phyloP scores from a whole-genome alignment of 1,140 invertebrate genomes.

The Globodera ellingtonae region DNA sequence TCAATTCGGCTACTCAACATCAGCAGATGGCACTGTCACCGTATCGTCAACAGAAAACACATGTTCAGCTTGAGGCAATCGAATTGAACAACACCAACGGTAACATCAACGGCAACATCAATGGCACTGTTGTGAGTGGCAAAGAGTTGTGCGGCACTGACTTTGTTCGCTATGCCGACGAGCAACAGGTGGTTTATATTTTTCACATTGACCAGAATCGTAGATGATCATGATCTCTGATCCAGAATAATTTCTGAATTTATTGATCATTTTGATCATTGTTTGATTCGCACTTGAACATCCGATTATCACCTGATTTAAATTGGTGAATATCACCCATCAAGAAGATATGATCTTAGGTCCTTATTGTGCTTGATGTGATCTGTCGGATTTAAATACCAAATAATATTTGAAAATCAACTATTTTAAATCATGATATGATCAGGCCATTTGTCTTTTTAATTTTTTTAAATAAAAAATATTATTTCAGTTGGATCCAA shows the following conservation, averaged over 20 bases:
- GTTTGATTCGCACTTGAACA: no score
- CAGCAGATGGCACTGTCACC: slow-evolving; percentile 8
- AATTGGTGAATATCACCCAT: no score
- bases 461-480: background rate
- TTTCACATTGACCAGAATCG: background rate
- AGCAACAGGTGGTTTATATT: slow-evolving; percentile 1
- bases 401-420: no score
- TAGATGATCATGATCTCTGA: no score
- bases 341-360: no score
- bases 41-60: background rate
- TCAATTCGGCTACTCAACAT: background rate
- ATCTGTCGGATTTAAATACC: no score
- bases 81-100: slow-evolving; percentile 9
- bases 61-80: background rate
- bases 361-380: no score
- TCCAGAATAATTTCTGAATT: no score
- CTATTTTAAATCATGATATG: no score
- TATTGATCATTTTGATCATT: no score
- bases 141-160: slow-evolving; percentile 6
- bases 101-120: background rate
- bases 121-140: background rate
- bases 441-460: no score
- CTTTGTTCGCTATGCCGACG: background rate
- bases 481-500: background rate
- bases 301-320: no score